Conservation (phyloP, 2,888 invertebrate genomes). For the Erannis defoliaria region DNA sequence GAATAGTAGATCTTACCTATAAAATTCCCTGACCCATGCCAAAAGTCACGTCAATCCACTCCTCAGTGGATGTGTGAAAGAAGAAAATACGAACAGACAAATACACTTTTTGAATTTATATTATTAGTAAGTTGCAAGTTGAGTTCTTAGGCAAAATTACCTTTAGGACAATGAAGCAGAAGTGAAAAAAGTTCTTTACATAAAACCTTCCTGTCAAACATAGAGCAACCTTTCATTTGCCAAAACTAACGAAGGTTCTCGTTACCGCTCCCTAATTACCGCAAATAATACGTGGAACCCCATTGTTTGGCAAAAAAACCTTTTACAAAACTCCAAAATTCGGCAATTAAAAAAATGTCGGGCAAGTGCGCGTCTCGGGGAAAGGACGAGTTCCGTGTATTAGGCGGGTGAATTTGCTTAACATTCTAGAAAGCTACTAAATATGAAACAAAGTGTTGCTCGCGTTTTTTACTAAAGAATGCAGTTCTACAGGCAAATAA, state of each 20-base stretch:
- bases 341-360: constrained; percentile 69
- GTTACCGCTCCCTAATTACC: constrained; percentile 82
- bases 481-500: no score
- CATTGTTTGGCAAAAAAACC: constrained; percentile 76
- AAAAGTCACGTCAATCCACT: no score
- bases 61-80: no score
- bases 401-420: constrained; percentile 3
- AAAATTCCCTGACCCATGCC: no score
- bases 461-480: no score
- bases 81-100: no score
- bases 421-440: background rate
- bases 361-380: background rate
- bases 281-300: constrained; percentile 75
- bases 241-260: constrained; percentile 63
- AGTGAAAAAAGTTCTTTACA: background rate
- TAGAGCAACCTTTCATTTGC: constrained; percentile 42
- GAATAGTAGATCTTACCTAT: no score
- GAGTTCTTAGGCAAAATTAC: no score
- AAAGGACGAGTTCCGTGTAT: constrained; percentile 13
- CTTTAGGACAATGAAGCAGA: background rate
- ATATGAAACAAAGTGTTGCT: background rate
- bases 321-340: constrained; percentile 69
- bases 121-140: no score
- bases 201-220: constrained; percentile 25
- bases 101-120: no score